Evolutionary conservation across 2,113 vertebrate species (phyloP), one percentile per base, ranked within the genome.

Genomic region (Ancistrus triradiatus): DNA sequence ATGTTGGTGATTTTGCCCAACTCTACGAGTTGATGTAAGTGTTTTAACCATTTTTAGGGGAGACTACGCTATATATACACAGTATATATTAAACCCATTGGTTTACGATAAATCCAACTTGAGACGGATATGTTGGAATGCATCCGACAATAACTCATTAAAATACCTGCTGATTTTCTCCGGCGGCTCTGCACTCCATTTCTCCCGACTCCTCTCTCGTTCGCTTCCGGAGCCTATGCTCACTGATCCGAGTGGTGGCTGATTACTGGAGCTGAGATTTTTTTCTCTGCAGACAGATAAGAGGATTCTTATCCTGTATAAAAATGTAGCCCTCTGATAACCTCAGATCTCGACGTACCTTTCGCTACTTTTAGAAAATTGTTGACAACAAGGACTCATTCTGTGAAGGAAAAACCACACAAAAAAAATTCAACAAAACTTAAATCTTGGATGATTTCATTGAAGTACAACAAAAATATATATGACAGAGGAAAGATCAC

Each of bases 221-320:
- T 24, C 75, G 59, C 35, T 75, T 75, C 25, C 63, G 66, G 40
- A 79, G 79, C 68, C 79, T 92, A 17, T 85, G 70, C 46, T 83
- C 44, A 67, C 77, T 74, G 49, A 75, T 81, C 72, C 80, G 77
- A 19, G 73, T 78, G 59, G 78, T 75, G 3, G 59, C 79, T 75
- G 3, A 31, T 7, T 3, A 60, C 79, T 40, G n/a, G 77, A 66
- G 79, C 38, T 0, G 64, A 42, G 18, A 42, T 53, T 0, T 64
- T 69, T 3, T 21, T 13, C 40, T 76, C 83, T 90, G 40, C 6
- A 43, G 27, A 7, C 3, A 37, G 19, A 65, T 11, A 37, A 37
- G 3, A 3, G 9, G 14, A 13, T 11, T 37, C 35, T 37, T 2
- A 2, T 8, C 14, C 35, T 37, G 35, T 11, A 2, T 10, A 9